phyloP scores from a whole-genome alignment of 2,113 vertebrate species.

The Probosciger aterrimus region DNA sequence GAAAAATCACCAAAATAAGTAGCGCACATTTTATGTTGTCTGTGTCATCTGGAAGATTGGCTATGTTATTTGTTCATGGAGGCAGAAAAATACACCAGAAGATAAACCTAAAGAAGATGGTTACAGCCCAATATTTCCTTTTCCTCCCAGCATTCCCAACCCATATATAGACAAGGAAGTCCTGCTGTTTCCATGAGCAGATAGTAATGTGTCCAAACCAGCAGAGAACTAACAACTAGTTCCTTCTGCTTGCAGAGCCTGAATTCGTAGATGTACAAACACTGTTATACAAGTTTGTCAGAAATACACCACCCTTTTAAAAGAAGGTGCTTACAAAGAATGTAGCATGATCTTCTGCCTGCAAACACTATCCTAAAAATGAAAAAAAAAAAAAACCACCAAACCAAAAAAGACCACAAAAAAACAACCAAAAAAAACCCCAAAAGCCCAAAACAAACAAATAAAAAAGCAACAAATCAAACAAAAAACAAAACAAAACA shows the following conservation, averaged over 20 bases:
- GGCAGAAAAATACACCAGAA: not conserved
- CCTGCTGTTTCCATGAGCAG: not conserved
- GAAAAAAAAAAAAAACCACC: not conserved
- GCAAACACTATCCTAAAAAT: not conserved
- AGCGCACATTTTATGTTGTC: rapidly evolving
- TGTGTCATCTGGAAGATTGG: not conserved
- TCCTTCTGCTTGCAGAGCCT: not conserved
- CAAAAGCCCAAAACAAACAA: not conserved
- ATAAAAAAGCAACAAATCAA: not conserved
- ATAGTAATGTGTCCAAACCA: not conserved
- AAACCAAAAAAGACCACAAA: too few species aligned
- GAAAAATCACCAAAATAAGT: not conserved
- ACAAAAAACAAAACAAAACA: too few species aligned
- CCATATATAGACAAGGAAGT: not conserved
- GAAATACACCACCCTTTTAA: not conserved
- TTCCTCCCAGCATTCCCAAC: not conserved
- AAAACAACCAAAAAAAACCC: too few species aligned
- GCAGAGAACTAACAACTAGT: not conserved
- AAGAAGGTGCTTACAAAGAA: not conserved
- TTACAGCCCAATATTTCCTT: not conserved
- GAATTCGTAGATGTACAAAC: not conserved
- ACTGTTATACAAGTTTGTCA: not conserved
- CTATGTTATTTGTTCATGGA: not conserved
- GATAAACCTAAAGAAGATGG: not conserved
- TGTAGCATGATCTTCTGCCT: not conserved